These are phyloP conservation scores for Eupithecia dodoneata DNA, from an alignment of 2,888 invertebrate genomes.

Conservation along the genomic window DNA sequence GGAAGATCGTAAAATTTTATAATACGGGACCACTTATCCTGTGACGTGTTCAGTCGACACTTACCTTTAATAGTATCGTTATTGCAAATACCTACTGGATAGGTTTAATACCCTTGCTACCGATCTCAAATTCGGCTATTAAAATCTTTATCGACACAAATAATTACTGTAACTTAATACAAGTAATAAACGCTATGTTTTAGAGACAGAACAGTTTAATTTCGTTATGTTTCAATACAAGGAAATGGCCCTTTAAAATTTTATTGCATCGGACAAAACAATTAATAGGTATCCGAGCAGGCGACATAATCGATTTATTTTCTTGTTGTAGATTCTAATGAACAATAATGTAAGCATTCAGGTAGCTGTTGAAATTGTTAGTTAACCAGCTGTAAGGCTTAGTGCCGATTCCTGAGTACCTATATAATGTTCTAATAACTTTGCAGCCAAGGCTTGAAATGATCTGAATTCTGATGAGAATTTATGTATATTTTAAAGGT, in stretches of 20 bases:
- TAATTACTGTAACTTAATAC: not conserved
- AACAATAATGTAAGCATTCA: slow-evolving; percentile 16
- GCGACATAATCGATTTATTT: slow-evolving; percentile 17
- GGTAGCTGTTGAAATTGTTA: slow-evolving; percentile 30
- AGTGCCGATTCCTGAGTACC: not conserved
- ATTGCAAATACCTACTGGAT: slow-evolving; percentile 65
- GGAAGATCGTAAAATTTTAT: slow-evolving; percentile 70
- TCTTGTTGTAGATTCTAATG: slow-evolving; percentile 24
- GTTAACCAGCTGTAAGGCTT: slow-evolving; percentile 15
- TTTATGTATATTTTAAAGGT: too few species aligned
- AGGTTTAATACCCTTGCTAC: slow-evolving; percentile 52
- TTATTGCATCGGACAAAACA: not conserved
- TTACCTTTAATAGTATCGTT: slow-evolving; percentile 69
- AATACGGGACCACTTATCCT: slow-evolving; percentile 66
- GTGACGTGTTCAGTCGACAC: slow-evolving; percentile 63
- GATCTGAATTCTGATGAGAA: too few species aligned
- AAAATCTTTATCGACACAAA: not conserved
- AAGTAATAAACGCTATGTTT: not conserved
- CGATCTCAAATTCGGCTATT: not conserved
- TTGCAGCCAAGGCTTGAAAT: too few species aligned
- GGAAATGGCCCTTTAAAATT: not conserved
- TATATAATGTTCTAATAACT: not conserved
- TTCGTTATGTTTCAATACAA: not conserved
- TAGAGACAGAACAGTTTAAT: not conserved
- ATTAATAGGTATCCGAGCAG: slow-evolving; percentile 18